These are phyloP conservation scores for Eudemis profundana DNA, from an alignment of 2,888 invertebrate genomes.

Conservation along the genomic window DNA sequence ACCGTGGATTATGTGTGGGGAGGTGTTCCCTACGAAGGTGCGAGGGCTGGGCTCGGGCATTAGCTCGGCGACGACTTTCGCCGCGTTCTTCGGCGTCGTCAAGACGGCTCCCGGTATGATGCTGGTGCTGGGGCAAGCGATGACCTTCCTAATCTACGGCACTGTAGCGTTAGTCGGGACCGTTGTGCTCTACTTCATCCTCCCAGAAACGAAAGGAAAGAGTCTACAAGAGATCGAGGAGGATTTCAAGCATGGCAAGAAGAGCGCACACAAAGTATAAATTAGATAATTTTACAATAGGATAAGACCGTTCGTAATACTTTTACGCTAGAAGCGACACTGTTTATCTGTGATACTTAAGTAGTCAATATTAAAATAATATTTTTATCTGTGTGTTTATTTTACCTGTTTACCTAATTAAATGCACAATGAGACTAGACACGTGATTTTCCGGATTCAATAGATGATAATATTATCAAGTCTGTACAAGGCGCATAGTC, in stretches of 20 bases:
- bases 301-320: conserved; percentile 49
- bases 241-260: conserved; percentile 72
- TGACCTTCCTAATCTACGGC: conserved; percentile 88
- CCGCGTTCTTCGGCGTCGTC: conserved; percentile 87
- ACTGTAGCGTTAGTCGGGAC: conserved; percentile 85
- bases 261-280: conserved; percentile 59
- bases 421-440: too few species aligned
- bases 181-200: conserved; percentile 82
- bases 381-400: conserved; percentile 47
- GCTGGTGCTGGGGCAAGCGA: conserved; percentile 81
- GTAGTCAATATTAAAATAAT: conserved; percentile 58
- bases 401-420: conserved; percentile 8
- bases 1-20: conserved; percentile 91
- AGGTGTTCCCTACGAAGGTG: conserved; percentile 87
- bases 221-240: conserved; percentile 89
- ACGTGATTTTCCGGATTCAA: too few species aligned
- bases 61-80: conserved; percentile 87
- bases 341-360: conserved; percentile 77
- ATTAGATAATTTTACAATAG: conserved; percentile 43
- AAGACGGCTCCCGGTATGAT: conserved; percentile 88
- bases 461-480: too few species aligned
- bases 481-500: too few species aligned
- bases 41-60: conserved; percentile 89
- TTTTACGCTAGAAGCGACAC: conserved; percentile 61
- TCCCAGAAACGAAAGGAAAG: conserved; percentile 90